Evolutionary conservation across 2,113 vertebrate genomes (phyloP).

Genomic region (Amphiprion ocellaris): DNA sequence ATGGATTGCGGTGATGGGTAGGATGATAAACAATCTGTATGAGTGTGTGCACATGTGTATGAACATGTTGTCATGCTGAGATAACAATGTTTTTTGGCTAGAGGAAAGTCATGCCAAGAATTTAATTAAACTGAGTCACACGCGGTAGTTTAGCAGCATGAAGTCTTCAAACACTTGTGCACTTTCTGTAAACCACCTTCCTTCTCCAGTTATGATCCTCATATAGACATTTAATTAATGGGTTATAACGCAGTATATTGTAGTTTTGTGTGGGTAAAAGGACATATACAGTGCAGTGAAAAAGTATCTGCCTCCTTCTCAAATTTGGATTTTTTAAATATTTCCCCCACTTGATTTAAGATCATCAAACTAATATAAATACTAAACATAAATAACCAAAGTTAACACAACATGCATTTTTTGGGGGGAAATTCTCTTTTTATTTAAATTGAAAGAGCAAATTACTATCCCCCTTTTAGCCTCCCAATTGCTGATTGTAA

Average conservation of each 20-base stretch:
- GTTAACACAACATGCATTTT: too few relatives aligned
- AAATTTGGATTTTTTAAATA: too few relatives aligned
- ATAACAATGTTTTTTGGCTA: neutral
- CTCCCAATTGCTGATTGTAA: too few relatives aligned
- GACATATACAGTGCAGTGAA: too few relatives aligned
- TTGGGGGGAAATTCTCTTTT: too few relatives aligned
- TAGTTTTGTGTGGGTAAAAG: neutral
- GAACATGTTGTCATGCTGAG: neutral
- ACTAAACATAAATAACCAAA: too few relatives aligned
- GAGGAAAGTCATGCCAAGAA: neutral
- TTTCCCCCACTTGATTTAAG: too few relatives aligned
- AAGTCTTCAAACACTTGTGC: too few relatives aligned
- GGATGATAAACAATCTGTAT: slow-evolving; percentile 32
- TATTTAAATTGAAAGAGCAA: too few relatives aligned
- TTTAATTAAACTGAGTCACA: neutral
- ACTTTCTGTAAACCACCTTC: neutral
- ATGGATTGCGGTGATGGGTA: slow-evolving; percentile 24
- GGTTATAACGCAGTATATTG: neutral
- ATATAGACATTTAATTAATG: neutral
- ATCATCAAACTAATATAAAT: too few relatives aligned
- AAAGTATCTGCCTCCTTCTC: too few relatives aligned
- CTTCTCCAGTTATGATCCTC: neutral
- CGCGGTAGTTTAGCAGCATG: neutral
- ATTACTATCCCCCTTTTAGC: too few relatives aligned
- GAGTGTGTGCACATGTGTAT: slow-evolving; percentile 1